Percentiles rank a stretch among this genome's conserved stretches.
Evolutionary conservation across 2,888 invertebrate species (phyloP).

Genomic region (Lydus trimaculatus): DNA sequence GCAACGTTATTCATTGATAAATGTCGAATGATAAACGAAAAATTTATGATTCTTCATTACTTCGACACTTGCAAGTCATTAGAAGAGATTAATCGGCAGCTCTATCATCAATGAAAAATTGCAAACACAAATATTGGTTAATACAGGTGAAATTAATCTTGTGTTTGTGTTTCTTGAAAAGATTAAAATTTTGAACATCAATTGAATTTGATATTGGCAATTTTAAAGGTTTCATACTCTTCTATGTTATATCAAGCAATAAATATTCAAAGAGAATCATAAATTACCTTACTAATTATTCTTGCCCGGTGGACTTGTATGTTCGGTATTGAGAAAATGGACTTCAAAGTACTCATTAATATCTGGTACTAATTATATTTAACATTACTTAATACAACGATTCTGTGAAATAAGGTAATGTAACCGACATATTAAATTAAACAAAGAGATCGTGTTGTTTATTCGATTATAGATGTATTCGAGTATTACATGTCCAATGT

Average conservation of each 20-base stretch:
- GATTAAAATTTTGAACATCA: too few relatives aligned
- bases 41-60: constrained; percentile 22
- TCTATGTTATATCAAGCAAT: background rate
- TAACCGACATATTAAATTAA: background rate
- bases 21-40: constrained; percentile 4
- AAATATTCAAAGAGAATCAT: background rate
- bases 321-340: background rate
- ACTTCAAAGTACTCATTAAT: background rate
- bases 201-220: background rate
- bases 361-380: background rate
- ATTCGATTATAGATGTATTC: constrained; percentile 5
- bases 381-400: background rate
- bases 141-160: background rate
- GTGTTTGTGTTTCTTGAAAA: too few relatives aligned
- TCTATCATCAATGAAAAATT: background rate
- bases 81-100: background rate
- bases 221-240: background rate
- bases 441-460: background rate
- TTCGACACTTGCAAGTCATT: background rate
- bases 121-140: background rate
- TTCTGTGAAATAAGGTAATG: background rate
- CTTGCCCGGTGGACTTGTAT: background rate
- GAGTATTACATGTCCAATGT: background rate
- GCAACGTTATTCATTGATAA: constrained; percentile 7
- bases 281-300: background rate